Conservation (phyloP, 1,140 invertebrate genomes). For the Lepidurus packardi region DNA sequence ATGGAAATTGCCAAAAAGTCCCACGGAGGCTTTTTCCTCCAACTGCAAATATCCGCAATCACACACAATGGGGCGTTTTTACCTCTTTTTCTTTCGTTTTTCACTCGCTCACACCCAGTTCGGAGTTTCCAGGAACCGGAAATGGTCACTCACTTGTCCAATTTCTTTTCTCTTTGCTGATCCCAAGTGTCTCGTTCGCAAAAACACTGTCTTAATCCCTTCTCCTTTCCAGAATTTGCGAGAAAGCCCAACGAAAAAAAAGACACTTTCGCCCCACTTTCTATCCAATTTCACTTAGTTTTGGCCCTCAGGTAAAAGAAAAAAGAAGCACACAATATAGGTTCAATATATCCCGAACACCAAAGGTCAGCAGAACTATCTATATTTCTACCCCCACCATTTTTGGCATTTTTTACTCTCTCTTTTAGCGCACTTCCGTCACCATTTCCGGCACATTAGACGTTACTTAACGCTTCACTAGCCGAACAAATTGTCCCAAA, state of each 20-base stretch:
- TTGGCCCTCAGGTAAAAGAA: too few species aligned
- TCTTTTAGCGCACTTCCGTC: neutral
- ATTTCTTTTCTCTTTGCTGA: neutral
- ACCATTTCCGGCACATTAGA: neutral
- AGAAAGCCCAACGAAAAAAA: too few species aligned
- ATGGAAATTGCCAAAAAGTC: neutral
- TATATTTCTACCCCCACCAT: too few species aligned
- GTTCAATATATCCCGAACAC: too few species aligned
- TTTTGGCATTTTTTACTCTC: neutral
- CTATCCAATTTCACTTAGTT: too few species aligned
- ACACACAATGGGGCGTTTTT: neutral
- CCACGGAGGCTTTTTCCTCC: neutral
- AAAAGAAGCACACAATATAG: too few species aligned
- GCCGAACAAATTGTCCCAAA: neutral
- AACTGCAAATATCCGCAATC: neutral
- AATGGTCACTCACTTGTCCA: slow-evolving; percentile 14
- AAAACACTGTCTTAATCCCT: neutral
- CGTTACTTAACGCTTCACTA: neutral
- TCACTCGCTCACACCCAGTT: neutral
- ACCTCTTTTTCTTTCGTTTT: neutral
- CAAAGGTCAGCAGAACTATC: too few species aligned
- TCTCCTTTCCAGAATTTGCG: too few species aligned
- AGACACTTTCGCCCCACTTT: too few species aligned
- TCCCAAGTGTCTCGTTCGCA: neutral
- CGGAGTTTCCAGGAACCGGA: neutral